Base-by-base conservation (phyloP, 2,888 invertebrate genomes). In the Zonitis immaculata region DNA sequence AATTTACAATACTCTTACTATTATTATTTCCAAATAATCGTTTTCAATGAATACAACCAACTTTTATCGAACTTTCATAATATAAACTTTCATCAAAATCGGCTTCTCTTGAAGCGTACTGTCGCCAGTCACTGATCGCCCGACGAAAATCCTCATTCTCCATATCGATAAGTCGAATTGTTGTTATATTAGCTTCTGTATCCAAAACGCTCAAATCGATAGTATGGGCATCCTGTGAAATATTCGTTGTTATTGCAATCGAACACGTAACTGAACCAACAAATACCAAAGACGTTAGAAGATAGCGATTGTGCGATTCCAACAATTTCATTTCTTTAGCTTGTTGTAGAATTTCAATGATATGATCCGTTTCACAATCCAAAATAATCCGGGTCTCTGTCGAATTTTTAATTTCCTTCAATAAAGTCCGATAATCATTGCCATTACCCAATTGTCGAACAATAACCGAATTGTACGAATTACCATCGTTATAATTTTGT, bases 311-410 rank as follows among this genome's bases (percentile, higher is more conserved):
- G 35, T 65, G 66, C 66, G 87, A 85, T 5, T 86, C 87, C 61
- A 93, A 79, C 77, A 95, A 82, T 53, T 89, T 88, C 4, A 95
- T 83, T 72, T 89, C 85, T 60, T 84, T 81, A 0, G 94, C 91
- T 76, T 94, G 88, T n/a, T 79, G 75, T 42, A 76, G 59, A 49
- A 73, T 61, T 18, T 78, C 76, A 1, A 81, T 62, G 9, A 91
- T 78, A 61, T 84, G 82, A 9, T 85, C 82, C 0, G 83, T 76
- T 3, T 83, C 78, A 67, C 91, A 89, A 68, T 93, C 91, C 25
- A 95, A 63, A 4, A 95, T 78, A 43, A 94, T 83, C 62, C 87
- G 86, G 51, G 79, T 85, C 65, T 88, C 86, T 6, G 83, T 82
- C 0, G 85, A 82, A n/a, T 83, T 80, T 66, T 86, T 84, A 22